A percentile compares a stretch with the other conserved stretches of the same genome.
phyloP scores from a whole-genome alignment of 2,797 vertebrate species.

The Aulostomus chinensis region DNA sequence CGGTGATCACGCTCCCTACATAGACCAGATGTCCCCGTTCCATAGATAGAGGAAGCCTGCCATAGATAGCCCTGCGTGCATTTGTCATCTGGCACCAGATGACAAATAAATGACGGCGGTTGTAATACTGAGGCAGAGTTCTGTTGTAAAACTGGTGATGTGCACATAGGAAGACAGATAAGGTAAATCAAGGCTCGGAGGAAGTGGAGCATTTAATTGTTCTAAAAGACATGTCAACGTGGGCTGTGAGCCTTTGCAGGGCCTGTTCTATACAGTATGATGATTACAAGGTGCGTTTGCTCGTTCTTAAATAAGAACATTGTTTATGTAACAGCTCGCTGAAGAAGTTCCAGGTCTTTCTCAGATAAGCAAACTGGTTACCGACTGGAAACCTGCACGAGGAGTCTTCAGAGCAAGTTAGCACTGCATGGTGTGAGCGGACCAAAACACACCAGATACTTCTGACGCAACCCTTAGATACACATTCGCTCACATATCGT shows the following conservation, averaged over 20 bases:
- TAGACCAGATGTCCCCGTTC: slow-evolving; percentile 68
- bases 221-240: slow-evolving; percentile 66
- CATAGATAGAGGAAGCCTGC: slow-evolving; percentile 64
- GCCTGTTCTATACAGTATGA: slow-evolving; percentile 63
- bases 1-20: slow-evolving; percentile 54
- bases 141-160: slow-evolving; percentile 58
- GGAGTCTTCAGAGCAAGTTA: background rate
- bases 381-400: background rate
- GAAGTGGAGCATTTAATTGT: slow-evolving; percentile 77
- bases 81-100: slow-evolving; percentile 71
- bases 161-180: slow-evolving; percentile 59
- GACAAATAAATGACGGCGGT: slow-evolving; percentile 72
- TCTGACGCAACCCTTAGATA: too few relatives aligned
- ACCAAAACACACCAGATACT: slow-evolving; percentile 7
- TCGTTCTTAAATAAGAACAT: slow-evolving; percentile 57
- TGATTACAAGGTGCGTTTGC: slow-evolving; percentile 65
- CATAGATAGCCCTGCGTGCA: too few relatives aligned
- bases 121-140: slow-evolving; percentile 47
- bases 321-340: slow-evolving; percentile 56
- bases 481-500: too few relatives aligned
- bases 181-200: slow-evolving; percentile 72
- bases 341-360: slow-evolving; percentile 15
- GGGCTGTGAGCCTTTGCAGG: slow-evolving; percentile 59
- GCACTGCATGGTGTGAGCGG: background rate
- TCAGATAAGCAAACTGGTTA: background rate